A percentile compares a stretch with the other conserved stretches of the same genome.
phyloP scores from a whole-genome alignment of 2,113 vertebrate genomes.

The Pavo muticus region DNA sequence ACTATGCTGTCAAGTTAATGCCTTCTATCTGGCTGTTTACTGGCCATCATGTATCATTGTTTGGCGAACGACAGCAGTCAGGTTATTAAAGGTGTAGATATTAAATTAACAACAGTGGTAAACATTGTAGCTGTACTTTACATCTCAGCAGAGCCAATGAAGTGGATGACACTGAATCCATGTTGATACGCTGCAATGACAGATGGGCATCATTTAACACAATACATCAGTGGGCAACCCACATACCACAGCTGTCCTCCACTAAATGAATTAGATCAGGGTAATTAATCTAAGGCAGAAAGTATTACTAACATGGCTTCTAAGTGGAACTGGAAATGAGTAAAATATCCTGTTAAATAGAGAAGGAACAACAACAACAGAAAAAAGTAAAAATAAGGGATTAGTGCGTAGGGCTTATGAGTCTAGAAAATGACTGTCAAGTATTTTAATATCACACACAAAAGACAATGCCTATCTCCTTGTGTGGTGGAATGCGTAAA shows the following conservation, averaged over 20 bases:
- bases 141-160: conserved; percentile 86
- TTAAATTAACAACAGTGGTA: conserved; percentile 89
- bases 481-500: background rate
- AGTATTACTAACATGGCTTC: conserved; percentile 76
- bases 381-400: background rate
- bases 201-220: conserved; percentile 91
- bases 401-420: background rate
- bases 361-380: background rate
- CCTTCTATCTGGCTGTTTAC: conserved; percentile 72
- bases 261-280: conserved; percentile 92
- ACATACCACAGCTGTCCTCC: conserved; percentile 89
- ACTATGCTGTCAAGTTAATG: conserved; percentile 73
- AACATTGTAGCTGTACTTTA: conserved; percentile 86
- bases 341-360: conserved; percentile 67
- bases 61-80: conserved; percentile 84
- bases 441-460: background rate
- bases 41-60: conserved; percentile 85
- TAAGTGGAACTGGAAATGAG: conserved; percentile 76
- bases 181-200: conserved; percentile 87
- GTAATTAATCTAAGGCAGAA: conserved; percentile 91
- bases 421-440: conserved; percentile 23
- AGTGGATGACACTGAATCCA: conserved; percentile 86
- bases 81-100: conserved; percentile 91
- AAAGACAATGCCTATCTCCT: background rate
- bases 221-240: conserved; percentile 88